A percentile compares a stretch with the other conserved stretches of the same genome.
Evolutionary conservation across 1,140 invertebrate species (phyloP).

Genomic region (Whitmania pigra): DNA sequence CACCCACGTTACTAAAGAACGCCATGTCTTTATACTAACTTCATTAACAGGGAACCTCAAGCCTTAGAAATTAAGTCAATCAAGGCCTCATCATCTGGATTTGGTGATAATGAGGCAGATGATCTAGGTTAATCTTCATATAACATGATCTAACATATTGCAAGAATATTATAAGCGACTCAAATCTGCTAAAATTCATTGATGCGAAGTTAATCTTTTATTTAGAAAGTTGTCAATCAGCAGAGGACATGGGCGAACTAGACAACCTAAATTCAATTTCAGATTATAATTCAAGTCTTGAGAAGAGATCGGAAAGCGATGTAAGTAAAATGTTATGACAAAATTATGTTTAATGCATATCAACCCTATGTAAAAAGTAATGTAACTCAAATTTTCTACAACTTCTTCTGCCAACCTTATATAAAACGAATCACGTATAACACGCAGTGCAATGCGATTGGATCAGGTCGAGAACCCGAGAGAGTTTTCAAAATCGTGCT

Average conservation of each 20-base stretch:
- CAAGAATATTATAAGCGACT: no score
- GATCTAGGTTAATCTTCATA: neutral
- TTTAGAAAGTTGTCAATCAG: slow-evolving; percentile 10
- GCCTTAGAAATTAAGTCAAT: slow-evolving; percentile 11
- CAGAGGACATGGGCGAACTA: neutral
- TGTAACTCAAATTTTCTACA: no score
- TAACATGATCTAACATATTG: no score
- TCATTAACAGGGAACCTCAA: neutral
- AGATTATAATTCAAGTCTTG: neutral
- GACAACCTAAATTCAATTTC: slow-evolving; percentile 3
- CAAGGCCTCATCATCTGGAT: slow-evolving; percentile 3
- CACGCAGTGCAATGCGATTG: neutral
- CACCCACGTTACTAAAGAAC: no score
- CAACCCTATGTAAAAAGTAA: no score
- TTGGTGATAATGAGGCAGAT: slow-evolving; percentile 5
- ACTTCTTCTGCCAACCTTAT: no score
- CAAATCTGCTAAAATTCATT: no score
- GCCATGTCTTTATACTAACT: neutral
- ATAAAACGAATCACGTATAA: neutral
- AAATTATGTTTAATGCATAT: no score
- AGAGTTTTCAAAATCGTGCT: slow-evolving; percentile 54
- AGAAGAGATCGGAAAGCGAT: slow-evolving; percentile 1
- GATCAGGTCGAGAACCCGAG: slow-evolving; percentile 41
- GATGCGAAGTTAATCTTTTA: no score
- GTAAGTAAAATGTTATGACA: neutral